Evolutionary conservation across 1,140 invertebrate genomes (phyloP).

Genomic region (Odontomachus brunneus): DNA sequence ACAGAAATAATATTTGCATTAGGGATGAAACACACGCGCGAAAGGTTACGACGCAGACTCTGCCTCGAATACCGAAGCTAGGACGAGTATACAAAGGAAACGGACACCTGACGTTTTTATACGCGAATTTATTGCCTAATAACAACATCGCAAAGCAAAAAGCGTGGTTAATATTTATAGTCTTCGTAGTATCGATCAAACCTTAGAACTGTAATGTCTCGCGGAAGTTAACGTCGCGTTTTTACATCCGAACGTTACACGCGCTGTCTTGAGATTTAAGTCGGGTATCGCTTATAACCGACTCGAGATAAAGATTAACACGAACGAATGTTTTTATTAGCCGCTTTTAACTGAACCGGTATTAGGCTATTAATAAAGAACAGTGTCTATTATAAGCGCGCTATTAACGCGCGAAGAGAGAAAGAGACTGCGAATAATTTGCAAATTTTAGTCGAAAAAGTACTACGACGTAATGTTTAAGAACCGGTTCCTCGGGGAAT

Average conservation of each 20-base stretch:
- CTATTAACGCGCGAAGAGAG: no score
- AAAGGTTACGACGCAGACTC: not conserved
- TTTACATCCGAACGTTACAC: conserved; percentile 3
- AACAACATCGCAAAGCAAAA: not conserved
- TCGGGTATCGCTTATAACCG: conserved; percentile 29
- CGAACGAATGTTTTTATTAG: not conserved
- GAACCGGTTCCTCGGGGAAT: no score
- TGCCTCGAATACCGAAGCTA: not conserved
- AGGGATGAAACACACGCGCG: not conserved
- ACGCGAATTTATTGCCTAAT: not conserved
- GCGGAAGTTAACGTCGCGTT: conserved; percentile 1
- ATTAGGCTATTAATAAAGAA: not conserved
- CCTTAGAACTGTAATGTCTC: not conserved
- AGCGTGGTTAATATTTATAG: conserved; percentile 28
- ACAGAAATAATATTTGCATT: not conserved
- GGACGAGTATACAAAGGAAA: not conserved
- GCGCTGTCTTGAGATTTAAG: conserved; percentile 38
- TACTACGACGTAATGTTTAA: no score
- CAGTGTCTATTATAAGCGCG: no score
- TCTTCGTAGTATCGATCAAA: not conserved
- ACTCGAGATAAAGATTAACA: conserved; percentile 36
- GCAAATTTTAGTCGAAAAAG: no score
- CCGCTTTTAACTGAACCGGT: not conserved
- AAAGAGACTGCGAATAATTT: no score
- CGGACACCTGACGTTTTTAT: conserved; percentile 1